Percentiles rank a stretch among this genome's conserved stretches.
These are phyloP conservation scores for Lithobates sylvaticus DNA, from an alignment of 2,797 vertebrate genomes.

Conservation along the genomic window DNA sequence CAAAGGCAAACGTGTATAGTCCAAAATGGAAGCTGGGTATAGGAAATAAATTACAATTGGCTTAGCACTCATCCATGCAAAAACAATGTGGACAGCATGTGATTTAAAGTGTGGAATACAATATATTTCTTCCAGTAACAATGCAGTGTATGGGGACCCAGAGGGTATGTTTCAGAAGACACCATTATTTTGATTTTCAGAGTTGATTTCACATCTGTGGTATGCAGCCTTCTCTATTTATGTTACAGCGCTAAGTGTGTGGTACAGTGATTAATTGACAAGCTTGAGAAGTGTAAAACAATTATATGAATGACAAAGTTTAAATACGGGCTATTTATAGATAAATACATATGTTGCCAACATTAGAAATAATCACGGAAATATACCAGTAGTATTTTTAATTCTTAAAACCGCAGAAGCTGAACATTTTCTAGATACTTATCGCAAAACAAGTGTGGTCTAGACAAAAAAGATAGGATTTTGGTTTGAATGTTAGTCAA, in stretches of 20 bases:
- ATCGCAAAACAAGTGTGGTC: slow-evolving; percentile 17
- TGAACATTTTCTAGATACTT: slow-evolving; percentile 16
- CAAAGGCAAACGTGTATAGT: background rate
- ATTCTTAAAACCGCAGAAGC: background rate
- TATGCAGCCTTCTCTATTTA: slow-evolving; percentile 30
- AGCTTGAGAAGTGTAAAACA: slow-evolving; percentile 2
- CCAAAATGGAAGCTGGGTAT: slow-evolving; percentile 3
- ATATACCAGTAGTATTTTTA: background rate
- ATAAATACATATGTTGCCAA: slow-evolving; percentile 19
- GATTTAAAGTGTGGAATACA: slow-evolving; percentile 44
- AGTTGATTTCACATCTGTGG: slow-evolving; percentile 50
- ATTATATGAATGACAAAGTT: slow-evolving; percentile 19
- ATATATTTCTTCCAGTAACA: slow-evolving; percentile 38
- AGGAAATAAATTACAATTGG: slow-evolving; percentile 28
- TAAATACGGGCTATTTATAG: slow-evolving; percentile 39
- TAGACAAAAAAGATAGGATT: slow-evolving; percentile 13
- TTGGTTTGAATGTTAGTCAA: background rate
- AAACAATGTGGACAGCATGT: slow-evolving; percentile 21
- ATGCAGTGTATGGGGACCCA: slow-evolving; percentile 28
- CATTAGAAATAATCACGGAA: slow-evolving; percentile 4
- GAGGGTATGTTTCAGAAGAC: slow-evolving; percentile 46
- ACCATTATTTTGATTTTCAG: slow-evolving; percentile 51
- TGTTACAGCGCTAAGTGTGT: slow-evolving; percentile 22
- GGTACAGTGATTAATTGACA: slow-evolving; percentile 38
- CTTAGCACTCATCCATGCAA: slow-evolving; percentile 38